A percentile compares a stretch with the other conserved stretches of the same genome.
phyloP scores from a whole-genome alignment of 2,113 vertebrate species.

The Dinomys branickii region DNA sequence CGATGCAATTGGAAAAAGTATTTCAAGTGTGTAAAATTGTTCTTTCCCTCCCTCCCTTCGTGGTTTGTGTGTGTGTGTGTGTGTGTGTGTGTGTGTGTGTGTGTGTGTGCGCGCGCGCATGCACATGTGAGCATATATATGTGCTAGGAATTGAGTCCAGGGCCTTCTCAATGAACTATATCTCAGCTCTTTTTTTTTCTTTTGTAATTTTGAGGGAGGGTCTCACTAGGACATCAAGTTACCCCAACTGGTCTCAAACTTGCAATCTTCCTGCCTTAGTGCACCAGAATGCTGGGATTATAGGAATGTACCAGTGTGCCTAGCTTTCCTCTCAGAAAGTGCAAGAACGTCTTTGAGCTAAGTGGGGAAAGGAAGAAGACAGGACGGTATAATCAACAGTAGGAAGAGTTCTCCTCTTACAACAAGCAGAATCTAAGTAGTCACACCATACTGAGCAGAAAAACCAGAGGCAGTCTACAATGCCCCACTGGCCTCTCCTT shows the following conservation, averaged over 20 bases:
- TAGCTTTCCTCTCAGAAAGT: not conserved
- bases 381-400: not conserved
- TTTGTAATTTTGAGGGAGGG: not conserved
- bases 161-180: not conserved
- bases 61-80: not conserved
- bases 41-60: not conserved
- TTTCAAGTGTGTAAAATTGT: constrained; percentile 32
- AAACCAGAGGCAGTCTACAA: not conserved
- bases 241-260: not conserved
- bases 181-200: not conserved
- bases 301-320: not conserved
- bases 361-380: not conserved
- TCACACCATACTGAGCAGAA: not conserved
- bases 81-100: too few relatives aligned
- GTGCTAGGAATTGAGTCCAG: not conserved
- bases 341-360: not conserved
- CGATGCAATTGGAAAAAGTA: constrained; percentile 23
- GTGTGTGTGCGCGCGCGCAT: too few relatives aligned
- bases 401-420: not conserved
- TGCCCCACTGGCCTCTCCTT: not conserved
- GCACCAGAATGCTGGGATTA: not conserved
- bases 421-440: not conserved
- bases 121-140: too few relatives aligned
- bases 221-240: not conserved
- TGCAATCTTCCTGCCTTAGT: not conserved